Conservation (phyloP, 2,113 vertebrate species). For the Dromas ardeola region DNA sequence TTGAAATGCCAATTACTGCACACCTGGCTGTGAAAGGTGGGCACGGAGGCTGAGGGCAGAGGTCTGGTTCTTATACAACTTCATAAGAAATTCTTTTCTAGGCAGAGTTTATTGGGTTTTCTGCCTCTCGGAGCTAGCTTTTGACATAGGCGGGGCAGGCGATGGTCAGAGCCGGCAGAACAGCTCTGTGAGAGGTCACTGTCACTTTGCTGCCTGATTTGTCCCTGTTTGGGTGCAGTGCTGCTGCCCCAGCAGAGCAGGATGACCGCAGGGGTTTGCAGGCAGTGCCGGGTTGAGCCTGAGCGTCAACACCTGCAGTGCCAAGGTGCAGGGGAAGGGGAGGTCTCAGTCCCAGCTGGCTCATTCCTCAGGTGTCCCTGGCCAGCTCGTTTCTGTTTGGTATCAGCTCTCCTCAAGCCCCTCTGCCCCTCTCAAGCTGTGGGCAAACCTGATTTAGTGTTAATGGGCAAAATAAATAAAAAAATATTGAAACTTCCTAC, state of each 20-base stretch:
- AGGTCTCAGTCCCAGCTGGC: neutral
- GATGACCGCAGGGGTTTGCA: neutral
- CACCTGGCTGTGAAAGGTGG: neutral
- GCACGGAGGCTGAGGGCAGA: accelerated
- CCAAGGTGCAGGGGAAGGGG: neutral
- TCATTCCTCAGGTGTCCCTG: neutral
- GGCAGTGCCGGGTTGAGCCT: neutral
- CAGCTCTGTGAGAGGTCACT: neutral
- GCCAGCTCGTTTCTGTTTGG: neutral
- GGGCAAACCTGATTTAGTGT: neutral
- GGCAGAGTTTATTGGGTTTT: neutral
- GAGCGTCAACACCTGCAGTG: neutral
- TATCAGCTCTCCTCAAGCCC: neutral
- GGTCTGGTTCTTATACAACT: neutral
- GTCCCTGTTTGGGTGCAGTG: too few species aligned
- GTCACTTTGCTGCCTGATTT: neutral
- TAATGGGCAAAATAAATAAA: neutral
- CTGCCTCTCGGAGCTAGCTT: neutral
- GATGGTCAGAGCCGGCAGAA: neutral
- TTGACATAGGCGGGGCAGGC: neutral
- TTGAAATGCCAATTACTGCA: neutral
- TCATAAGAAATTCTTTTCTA: neutral
- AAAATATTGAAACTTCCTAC: neutral
- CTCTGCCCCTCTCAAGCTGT: neutral
- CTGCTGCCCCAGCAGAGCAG: neutral